A percentile compares a stretch with the other conserved stretches of the same genome.
Evolutionary conservation across 2,113 vertebrate genomes (phyloP).

Genomic region (Anolis carolinensis): DNA sequence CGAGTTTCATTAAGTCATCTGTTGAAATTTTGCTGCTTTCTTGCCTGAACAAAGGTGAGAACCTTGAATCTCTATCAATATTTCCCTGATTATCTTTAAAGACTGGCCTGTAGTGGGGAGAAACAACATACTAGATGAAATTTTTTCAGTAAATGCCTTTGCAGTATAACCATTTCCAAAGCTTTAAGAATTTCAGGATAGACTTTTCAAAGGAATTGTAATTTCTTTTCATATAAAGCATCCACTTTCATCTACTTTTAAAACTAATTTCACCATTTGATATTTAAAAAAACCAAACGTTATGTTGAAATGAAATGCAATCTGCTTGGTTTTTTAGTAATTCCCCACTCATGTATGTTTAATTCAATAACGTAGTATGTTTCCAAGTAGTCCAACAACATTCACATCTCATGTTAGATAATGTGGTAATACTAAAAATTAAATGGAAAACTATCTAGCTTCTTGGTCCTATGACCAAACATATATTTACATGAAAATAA

Average conservation of each 20-base stretch:
- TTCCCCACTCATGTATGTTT: background rate
- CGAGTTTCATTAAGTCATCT: slow-evolving; percentile 92
- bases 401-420: background rate
- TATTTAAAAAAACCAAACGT: background rate
- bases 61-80: slow-evolving; percentile 92
- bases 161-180: background rate
- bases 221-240: background rate
- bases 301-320: slow-evolving; percentile 1
- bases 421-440: background rate
- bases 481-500: background rate
- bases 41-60: slow-evolving; percentile 96
- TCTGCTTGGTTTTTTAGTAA: background rate
- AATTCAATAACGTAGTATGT: background rate
- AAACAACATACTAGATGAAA: slow-evolving; percentile 36
- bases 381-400: background rate
- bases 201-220: background rate
- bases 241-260: background rate
- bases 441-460: background rate
- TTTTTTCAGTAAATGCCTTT: background rate
- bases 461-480: background rate
- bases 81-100: slow-evolving; percentile 97
- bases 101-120: slow-evolving; percentile 81
- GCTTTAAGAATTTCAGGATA: background rate
- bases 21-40: slow-evolving; percentile 95
- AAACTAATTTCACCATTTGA: background rate